Evolutionary conservation across 2,113 vertebrate species (phyloP), one percentile per base, ranked within the genome.

Genomic region (Coregonus clupeaformis): DNA sequence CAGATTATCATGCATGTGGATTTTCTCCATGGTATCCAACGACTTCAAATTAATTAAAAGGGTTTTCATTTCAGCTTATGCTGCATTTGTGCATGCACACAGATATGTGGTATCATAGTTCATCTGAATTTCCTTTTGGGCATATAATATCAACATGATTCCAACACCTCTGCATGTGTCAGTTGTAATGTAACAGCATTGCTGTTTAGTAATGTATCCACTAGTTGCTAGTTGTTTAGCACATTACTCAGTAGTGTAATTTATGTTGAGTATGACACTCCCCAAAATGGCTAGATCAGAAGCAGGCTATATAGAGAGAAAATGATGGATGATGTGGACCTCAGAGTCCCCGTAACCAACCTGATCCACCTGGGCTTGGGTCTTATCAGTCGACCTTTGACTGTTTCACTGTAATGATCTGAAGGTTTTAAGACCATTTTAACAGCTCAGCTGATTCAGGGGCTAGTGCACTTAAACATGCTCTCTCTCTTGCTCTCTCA

Each of bases 1-100:
- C 84, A 82, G 86, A 86, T 88, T 90, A 88, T 91, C 89, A 86
- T 86, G 86, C 82, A 80, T 84, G 80, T 72, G 71, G 78, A 84
- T 90, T 90, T 86, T 88, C 83, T 92, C 84, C 63, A 72, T 80
- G 78, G 85, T 84, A 77, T 73, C 73, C 75, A 13, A 64, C 80
- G 79, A 85, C 86, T 84, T 88, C 66, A 85, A 85, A 90, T 87
- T 83, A 80, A 91, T 91, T 82, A 88, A 81, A 85, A 32, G 69
- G 72, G 73, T 87, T 90, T 76, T 76, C 69, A 60, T 79, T 68
- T 55, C 27, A 55, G 68, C 49, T 72, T 49, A 25, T 63, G 72
- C 49, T 68, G 36, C 69, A 67, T 75, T 79, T 72, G 59, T 65
- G 29, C 45, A 36, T 68, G 22, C n/a, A 45, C 20, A 59, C 42